These are phyloP conservation scores for Ptychoptera contaminata DNA, from an alignment of 2,888 invertebrate species.

Conservation along the genomic window DNA sequence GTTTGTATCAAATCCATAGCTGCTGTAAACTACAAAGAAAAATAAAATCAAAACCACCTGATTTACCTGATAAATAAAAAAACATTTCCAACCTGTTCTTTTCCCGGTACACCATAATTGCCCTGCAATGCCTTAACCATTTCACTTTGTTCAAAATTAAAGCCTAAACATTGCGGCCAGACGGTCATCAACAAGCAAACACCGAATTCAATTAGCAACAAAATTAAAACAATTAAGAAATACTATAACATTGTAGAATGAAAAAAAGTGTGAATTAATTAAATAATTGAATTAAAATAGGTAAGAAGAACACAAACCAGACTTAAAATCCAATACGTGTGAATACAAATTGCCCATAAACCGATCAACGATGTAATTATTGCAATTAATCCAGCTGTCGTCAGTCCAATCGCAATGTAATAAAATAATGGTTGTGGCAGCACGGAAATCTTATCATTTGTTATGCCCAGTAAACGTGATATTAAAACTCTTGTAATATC, in stretches of 20 bases:
- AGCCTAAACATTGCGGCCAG: constrained; percentile 64
- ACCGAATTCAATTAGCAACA: constrained; percentile 53
- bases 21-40: constrained; percentile 41
- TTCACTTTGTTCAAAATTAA: constrained; percentile 48
- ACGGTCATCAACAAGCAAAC: constrained; percentile 52
- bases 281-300: not conserved
- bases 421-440: constrained; percentile 59
- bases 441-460: constrained; percentile 34
- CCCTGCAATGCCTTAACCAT: constrained; percentile 56
- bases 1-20: constrained; percentile 68
- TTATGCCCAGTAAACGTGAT: constrained; percentile 50
- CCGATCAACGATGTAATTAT: constrained; percentile 56
- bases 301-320: constrained; percentile 34
- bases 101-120: constrained; percentile 60
- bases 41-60: not conserved
- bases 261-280: constrained; percentile 14
- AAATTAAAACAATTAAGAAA: constrained; percentile 47
- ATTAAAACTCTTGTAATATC: constrained; percentile 55
- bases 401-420: constrained; percentile 53
- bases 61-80: not conserved
- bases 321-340: constrained; percentile 55
- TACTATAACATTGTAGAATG: too few species aligned
- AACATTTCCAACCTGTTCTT: constrained; percentile 25
- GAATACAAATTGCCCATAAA: constrained; percentile 66
- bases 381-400: constrained; percentile 51